Evolutionary conservation across 2,888 invertebrate species (phyloP), one percentile per base, ranked within the genome.

Genomic region (Stenolophus ochropezus): DNA sequence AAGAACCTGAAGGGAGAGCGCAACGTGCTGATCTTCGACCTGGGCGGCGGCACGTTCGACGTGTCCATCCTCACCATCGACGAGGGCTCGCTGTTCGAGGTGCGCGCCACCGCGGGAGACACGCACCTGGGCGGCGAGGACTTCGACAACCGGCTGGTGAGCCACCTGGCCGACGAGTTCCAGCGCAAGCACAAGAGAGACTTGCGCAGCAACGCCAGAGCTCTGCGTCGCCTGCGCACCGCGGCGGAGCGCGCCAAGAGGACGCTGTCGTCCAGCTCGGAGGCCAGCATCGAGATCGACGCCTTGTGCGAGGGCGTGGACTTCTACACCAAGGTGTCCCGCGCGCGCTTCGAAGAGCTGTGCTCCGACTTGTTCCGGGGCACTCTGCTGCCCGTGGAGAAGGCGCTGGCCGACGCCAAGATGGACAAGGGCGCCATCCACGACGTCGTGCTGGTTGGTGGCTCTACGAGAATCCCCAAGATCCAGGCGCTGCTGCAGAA

Each of bases 361-460:
- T 93, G 93, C 88, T 91, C 92, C 2, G 94, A 94, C 86, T 89
- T 94, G 65, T 95, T 94, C 91, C 89, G 94, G 47, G 90, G 91
- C 14, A 95, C 95, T 0, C 87, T 95, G 80, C 91, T 93, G 42
- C 94, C 95, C 0, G 95, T 95, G 0, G 94, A 95, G 86, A 93
- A 94, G 85, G 94, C 95, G 0, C 89, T 96, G 11, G 90, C 91
- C 73, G 96, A 95, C 86, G 95, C 95, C 0, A 95, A 95, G 86
- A 89, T 96, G 89, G 95, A 95, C 89, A 96, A 96, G 87, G 90
- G 91, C 42, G 91, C 92, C 83, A 94, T 96, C 83, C 92, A 96
- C 86, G 96, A 96, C 85, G 93, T 96, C 1, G 96, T 96, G 0
- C 90, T 96, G 27, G 96, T 96, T 49, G 96, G 96, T n/a, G 96